These are phyloP conservation scores for Apogon talboti DNA, from an alignment of 2,797 vertebrate species.

Conservation along the genomic window DNA sequence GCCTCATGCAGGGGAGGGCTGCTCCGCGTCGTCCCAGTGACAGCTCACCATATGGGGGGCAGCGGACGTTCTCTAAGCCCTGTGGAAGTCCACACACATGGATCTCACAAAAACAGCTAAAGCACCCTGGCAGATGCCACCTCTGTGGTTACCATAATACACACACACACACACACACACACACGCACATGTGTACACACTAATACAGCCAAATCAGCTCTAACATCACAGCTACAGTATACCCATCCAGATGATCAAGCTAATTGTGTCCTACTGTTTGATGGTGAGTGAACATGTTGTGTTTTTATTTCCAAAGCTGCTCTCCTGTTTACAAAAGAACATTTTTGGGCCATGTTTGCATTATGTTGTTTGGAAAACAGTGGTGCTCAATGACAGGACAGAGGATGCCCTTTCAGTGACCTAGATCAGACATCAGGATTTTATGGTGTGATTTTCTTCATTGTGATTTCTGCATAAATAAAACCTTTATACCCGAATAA, in stretches of 20 bases:
- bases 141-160: constrained; percentile 57
- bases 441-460: background rate
- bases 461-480: background rate
- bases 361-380: constrained; percentile 33
- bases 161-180: constrained; percentile 30
- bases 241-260: constrained; percentile 69
- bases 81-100: constrained; percentile 79
- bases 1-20: constrained; percentile 67
- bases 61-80: constrained; percentile 68
- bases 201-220: constrained; percentile 54
- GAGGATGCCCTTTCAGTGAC: constrained; percentile 33
- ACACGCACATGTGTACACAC: constrained; percentile 14
- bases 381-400: constrained; percentile 23
- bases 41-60: constrained; percentile 78
- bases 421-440: constrained; percentile 5
- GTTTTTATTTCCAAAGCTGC: constrained; percentile 41
- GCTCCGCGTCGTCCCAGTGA: constrained; percentile 53
- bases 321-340: constrained; percentile 45
- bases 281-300: constrained; percentile 58
- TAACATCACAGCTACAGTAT: constrained; percentile 48
- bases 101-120: constrained; percentile 75
- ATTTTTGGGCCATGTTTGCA: constrained; percentile 26
- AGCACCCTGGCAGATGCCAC: constrained; percentile 78
- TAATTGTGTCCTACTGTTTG: constrained; percentile 65
- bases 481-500: no score